Evolutionary conservation across 2,797 vertebrate species (phyloP).

Genomic region (Brachyrhaphis roseni): DNA sequence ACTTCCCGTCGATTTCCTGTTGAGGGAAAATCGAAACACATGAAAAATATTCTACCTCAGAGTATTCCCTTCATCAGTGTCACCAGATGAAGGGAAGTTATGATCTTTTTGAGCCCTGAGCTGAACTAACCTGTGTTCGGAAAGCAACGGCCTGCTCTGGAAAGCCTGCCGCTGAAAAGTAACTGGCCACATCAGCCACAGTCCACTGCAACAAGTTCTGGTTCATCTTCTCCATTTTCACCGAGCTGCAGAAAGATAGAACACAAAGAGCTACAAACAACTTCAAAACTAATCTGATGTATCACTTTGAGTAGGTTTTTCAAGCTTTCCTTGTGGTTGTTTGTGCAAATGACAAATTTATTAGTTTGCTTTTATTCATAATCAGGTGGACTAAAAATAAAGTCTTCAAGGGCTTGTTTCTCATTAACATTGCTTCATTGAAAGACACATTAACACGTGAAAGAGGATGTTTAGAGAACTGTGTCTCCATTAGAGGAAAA

Average conservation of each 20-base stretch:
- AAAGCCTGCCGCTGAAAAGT: slow-evolving; percentile 90
- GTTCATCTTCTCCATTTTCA: slow-evolving; percentile 81
- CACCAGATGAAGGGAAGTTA: not conserved
- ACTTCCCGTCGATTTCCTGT: slow-evolving; percentile 93
- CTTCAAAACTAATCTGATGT: not conserved
- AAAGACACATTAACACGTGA: not conserved
- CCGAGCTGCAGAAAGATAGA: slow-evolving; percentile 56
- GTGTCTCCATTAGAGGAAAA: not conserved
- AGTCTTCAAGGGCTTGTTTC: not conserved
- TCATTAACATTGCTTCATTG: not conserved
- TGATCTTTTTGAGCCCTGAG: not conserved
- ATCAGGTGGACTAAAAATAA: not conserved
- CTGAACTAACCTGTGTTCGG: slow-evolving; percentile 85
- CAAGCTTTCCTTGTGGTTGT: not conserved
- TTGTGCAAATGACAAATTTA: not conserved
- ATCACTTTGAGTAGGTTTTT: slow-evolving; percentile 1
- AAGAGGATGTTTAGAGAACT: not conserved
- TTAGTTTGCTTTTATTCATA: not conserved
- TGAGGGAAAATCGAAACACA: not conserved
- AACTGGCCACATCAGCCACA: slow-evolving; percentile 89
- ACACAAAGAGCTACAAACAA: slow-evolving; percentile 8
- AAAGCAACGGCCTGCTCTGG: slow-evolving; percentile 91
- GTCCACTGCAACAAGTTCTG: slow-evolving; percentile 89
- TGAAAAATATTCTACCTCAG: too few relatives aligned
- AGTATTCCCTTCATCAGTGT: too few relatives aligned